Conservation (phyloP, 1,140 invertebrate genomes). For the Metaphire vulgaris region DNA sequence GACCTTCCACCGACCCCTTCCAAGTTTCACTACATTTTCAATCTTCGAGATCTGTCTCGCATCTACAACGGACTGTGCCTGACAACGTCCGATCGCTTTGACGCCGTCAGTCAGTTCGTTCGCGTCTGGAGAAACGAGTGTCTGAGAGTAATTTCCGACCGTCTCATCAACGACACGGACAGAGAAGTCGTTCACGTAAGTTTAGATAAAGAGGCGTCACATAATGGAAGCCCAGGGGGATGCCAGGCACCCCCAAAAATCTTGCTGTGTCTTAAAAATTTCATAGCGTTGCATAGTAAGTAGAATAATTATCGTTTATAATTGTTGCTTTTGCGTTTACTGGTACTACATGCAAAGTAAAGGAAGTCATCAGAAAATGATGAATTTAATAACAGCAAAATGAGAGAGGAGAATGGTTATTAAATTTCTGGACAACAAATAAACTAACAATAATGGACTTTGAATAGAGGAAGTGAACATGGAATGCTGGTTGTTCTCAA, state of each 20-base stretch:
- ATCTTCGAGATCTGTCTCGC: conserved; percentile 78
- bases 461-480: too few species aligned
- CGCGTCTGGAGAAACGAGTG: conserved; percentile 86
- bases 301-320: too few species aligned
- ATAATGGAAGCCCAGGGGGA: neutral
- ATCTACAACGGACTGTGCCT: conserved; percentile 71
- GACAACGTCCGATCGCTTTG: conserved; percentile 63
- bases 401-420: too few species aligned
- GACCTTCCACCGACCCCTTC: conserved; percentile 81
- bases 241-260: neutral
- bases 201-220: conserved; percentile 13
- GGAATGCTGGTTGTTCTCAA: too few species aligned
- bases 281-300: too few species aligned
- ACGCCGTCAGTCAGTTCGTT: conserved; percentile 62
- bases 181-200: conserved; percentile 47
- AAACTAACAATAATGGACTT: too few species aligned
- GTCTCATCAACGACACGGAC: conserved; percentile 67
- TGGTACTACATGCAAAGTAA: too few species aligned
- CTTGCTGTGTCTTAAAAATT: too few species aligned
- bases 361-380: too few species aligned
- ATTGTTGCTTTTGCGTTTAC: too few species aligned
- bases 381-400: too few species aligned
- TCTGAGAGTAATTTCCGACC: conserved; percentile 73
- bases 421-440: too few species aligned
- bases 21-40: conserved; percentile 91